Percentiles rank a stretch among this genome's conserved stretches.
Evolutionary conservation across 1,140 invertebrate genomes (phyloP).

Genomic region (Paraescarpia echinospica): DNA sequence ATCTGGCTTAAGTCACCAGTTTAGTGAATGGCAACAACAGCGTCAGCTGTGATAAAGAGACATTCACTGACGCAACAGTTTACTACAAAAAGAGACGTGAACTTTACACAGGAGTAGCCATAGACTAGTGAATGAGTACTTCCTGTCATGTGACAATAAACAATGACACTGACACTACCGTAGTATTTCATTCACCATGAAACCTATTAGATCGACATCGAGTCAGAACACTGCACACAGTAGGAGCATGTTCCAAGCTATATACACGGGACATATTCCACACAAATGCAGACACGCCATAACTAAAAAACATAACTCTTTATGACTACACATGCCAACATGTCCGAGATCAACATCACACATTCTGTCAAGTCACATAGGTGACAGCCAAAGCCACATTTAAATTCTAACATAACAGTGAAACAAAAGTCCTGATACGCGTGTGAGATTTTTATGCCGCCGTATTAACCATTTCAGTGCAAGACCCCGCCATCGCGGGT

Average conservation of each 20-base stretch:
- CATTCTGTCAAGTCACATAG: neutral
- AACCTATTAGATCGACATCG: neutral
- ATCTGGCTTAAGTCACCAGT: neutral
- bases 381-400: neutral
- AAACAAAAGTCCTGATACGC: neutral
- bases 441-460: neutral
- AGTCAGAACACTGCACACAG: neutral
- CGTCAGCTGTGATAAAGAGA: neutral
- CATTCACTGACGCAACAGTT: neutral
- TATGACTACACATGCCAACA: neutral
- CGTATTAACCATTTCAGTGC: no score
- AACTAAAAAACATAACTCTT: neutral
- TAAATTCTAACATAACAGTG: neutral
- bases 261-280: neutral
- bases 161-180: neutral
- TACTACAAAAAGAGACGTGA: neutral
- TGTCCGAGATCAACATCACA: neutral
- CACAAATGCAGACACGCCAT: neutral
- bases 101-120: neutral
- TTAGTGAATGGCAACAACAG: neutral
- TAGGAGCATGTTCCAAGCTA: no score
- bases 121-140: neutral
- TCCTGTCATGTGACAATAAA: neutral
- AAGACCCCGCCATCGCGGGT: no score
- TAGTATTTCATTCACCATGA: neutral